These are phyloP conservation scores for Ceyx melanurus DNA, from an alignment of 2,113 vertebrate species.

Conservation along the genomic window DNA sequence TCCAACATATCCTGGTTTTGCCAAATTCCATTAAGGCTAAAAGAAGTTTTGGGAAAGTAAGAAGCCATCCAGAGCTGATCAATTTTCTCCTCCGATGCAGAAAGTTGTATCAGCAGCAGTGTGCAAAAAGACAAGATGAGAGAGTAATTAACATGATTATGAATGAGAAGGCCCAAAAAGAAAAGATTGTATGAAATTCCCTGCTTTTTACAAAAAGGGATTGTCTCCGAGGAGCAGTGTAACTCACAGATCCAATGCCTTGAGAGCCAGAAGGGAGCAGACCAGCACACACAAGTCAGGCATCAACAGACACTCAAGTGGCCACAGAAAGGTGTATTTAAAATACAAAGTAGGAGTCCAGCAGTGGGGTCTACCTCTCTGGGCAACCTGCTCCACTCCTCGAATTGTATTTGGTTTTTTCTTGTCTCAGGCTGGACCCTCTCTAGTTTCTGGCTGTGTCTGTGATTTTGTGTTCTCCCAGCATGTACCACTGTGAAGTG, in stretches of 20 bases:
- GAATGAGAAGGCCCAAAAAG: neutral
- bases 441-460: neutral
- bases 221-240: neutral
- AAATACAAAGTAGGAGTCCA: neutral
- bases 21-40: neutral
- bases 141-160: neutral
- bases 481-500: neutral
- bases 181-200: neutral
- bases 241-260: neutral
- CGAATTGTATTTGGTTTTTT: neutral
- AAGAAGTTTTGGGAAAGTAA: neutral
- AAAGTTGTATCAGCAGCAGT: neutral
- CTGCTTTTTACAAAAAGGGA: neutral
- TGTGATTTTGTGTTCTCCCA: neutral
- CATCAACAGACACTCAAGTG: neutral
- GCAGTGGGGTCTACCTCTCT: neutral
- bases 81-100: neutral
- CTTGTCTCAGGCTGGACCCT: neutral
- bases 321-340: neutral
- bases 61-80: neutral
- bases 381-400: neutral
- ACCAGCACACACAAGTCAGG: neutral
- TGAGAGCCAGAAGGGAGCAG: neutral
- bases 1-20: neutral
- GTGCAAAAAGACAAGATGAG: neutral